Evolutionary conservation across 2,113 vertebrate species (phyloP), one percentile per base, ranked within the genome.

Genomic region (Microtus pennsylvanicus): DNA sequence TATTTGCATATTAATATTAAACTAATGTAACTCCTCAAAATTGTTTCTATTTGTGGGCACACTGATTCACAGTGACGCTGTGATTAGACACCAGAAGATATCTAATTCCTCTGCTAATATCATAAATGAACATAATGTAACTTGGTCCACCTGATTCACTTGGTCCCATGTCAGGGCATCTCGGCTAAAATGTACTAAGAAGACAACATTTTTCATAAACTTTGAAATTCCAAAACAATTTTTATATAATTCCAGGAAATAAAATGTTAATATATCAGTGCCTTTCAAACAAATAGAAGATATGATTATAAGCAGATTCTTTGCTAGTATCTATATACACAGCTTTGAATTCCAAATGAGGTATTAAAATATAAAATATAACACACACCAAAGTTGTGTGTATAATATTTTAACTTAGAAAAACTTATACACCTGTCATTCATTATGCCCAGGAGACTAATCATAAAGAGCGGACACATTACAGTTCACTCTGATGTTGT

Each of bases 21-120:
- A 81, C 16, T 28, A 63, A 91, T 35, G 0, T 11, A 63, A 14
- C 91, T 95, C 81, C 30, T 72, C 42, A 90, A 33, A 1, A 76
- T 81, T 93, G 69, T 83, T 91, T 86, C 30, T 89, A 45, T 72
- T 82, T 90, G 35, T 77, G 21, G 65, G 93, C 50, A 61, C 16
- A 75, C 75, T 9, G 94, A 81, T 65, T 52, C 78, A 87, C 80
- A 22, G 24, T 94, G 24, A 92, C 13, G 69, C 55, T 21, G 77
- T 26, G 22, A 21, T 47, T 88, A 74, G 77, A 78, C 24, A 19
- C 70, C 7, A 55, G 21, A 12, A 2, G 72, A 7, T 24, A 85
- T 58, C 19, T 58, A 58, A 58, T 58, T 58, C 30, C 80, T 80
- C 58, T 82, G 13, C 24, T 78, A 69, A 74, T 63, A 90, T 89